A percentile compares a stretch with the other conserved stretches of the same genome.
phyloP scores from a whole-genome alignment of 2,888 invertebrate genomes.

The Xanthorhoe designata region DNA sequence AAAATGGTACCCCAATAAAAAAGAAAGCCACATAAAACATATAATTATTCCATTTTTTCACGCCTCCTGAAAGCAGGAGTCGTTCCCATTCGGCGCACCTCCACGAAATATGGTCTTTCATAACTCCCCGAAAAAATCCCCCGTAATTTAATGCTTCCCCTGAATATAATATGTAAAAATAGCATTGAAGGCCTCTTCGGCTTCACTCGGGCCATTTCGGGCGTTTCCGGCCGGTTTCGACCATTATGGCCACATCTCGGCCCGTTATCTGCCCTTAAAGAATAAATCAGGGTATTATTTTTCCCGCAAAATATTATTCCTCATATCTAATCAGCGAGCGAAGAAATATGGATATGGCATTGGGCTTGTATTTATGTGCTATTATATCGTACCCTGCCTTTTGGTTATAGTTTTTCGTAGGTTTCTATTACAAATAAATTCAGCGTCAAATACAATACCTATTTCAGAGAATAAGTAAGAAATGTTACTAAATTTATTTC shows the following conservation, averaged over 20 bases:
- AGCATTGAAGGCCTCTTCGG: constrained; percentile 60
- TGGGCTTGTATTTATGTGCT: constrained; percentile 65
- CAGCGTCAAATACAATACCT: constrained; percentile 15
- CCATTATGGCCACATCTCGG: constrained; percentile 72
- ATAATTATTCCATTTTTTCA: constrained; percentile 70
- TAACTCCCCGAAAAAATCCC: constrained; percentile 72
- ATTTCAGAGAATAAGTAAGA: background rate
- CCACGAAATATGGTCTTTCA: constrained; percentile 78
- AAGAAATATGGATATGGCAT: constrained; percentile 72
- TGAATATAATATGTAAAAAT: constrained; percentile 81
- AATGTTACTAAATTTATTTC: constrained; percentile 7
- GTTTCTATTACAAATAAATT: constrained; percentile 34
- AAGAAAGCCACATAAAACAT: constrained; percentile 59
- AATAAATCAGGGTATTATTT: constrained; percentile 81
- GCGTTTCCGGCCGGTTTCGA: constrained; percentile 67
- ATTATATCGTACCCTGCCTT: constrained; percentile 48
- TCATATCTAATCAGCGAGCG: constrained; percentile 78
- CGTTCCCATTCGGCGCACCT: constrained; percentile 70
- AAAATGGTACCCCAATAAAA: constrained; percentile 60
- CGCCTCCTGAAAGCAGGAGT: constrained; percentile 68
- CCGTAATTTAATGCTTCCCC: constrained; percentile 76
- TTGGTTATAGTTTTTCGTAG: constrained; percentile 33
- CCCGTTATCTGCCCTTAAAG: constrained; percentile 73
- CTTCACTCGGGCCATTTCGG: constrained; percentile 65
- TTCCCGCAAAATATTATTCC: constrained; percentile 75